phyloP scores from a whole-genome alignment of 2,113 vertebrate genomes.

The Calypte anna region DNA sequence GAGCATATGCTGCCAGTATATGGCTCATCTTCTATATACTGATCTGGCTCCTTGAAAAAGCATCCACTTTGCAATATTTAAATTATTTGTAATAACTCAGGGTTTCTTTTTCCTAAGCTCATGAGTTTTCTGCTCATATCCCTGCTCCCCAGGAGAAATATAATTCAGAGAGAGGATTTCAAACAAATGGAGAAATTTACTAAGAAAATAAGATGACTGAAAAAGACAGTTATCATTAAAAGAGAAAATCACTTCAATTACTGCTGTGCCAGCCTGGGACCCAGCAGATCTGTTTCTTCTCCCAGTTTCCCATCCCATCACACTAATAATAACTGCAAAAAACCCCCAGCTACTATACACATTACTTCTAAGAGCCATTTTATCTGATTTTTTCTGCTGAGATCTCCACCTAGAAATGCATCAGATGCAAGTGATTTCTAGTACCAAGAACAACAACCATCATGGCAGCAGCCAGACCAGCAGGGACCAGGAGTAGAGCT shows the following conservation, averaged over 20 bases:
- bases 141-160: background rate
- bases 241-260: background rate
- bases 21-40: background rate
- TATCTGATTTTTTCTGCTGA: background rate
- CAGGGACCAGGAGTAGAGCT: background rate
- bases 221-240: background rate
- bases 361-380: background rate
- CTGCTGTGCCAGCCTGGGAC: background rate
- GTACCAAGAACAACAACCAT: fast-evolving
- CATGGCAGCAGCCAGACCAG: background rate
- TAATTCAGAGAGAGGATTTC: background rate
- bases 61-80: background rate
- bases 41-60: background rate
- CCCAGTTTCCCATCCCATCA: background rate
- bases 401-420: background rate
- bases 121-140: background rate
- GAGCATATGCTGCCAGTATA: no score
- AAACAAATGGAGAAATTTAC: background rate
- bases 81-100: background rate
- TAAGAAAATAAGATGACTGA: background rate
- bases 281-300: background rate
- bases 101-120: background rate
- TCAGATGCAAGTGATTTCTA: background rate
- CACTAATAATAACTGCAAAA: background rate
- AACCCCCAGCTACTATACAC: background rate